A percentile compares a stretch with the other conserved stretches of the same genome.
Conservation (phyloP, 2,888 invertebrate species). For the Scrobipalpa atriplicella region DNA sequence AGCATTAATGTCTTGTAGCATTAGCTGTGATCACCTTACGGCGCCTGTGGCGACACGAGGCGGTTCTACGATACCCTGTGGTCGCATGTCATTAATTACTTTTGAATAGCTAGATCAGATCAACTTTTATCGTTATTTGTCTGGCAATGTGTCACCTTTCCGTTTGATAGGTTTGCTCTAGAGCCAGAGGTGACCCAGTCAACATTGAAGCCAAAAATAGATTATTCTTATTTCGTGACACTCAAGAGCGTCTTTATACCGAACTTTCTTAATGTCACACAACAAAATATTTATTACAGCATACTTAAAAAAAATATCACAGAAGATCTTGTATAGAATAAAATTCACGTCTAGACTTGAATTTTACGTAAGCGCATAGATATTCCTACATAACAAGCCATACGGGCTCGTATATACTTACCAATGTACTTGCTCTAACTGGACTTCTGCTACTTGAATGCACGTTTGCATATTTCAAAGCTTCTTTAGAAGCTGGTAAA, state of each 20-base stretch:
- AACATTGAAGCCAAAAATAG: no score
- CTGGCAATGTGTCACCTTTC: neutral
- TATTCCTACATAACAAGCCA: neutral
- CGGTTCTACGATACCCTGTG: neutral
- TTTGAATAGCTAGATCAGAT: neutral
- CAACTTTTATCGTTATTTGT: neutral
- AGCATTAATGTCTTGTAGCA: conserved; percentile 61
- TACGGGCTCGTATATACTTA: neutral
- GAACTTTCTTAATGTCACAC: no score
- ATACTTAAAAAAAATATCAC: no score
- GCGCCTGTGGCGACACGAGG: conserved; percentile 31
- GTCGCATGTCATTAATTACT: neutral
- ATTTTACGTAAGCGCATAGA: neutral
- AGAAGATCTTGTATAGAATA: neutral
- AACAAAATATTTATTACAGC: no score
- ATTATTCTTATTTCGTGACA: no score
- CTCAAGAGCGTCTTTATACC: no score
- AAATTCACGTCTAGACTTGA: neutral
- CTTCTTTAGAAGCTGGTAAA: conserved; percentile 23
- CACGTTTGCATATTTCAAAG: conserved; percentile 20
- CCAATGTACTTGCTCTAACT: neutral
- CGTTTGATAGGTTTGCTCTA: no score
- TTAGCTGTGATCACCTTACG: conserved; percentile 54
- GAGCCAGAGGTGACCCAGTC: no score
- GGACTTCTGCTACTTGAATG: conserved; percentile 14